A percentile compares a stretch with the other conserved stretches of the same genome.
These are phyloP conservation scores for Hemiscyllium ocellatum DNA, from an alignment of 2,113 vertebrate species.

Conservation along the genomic window DNA sequence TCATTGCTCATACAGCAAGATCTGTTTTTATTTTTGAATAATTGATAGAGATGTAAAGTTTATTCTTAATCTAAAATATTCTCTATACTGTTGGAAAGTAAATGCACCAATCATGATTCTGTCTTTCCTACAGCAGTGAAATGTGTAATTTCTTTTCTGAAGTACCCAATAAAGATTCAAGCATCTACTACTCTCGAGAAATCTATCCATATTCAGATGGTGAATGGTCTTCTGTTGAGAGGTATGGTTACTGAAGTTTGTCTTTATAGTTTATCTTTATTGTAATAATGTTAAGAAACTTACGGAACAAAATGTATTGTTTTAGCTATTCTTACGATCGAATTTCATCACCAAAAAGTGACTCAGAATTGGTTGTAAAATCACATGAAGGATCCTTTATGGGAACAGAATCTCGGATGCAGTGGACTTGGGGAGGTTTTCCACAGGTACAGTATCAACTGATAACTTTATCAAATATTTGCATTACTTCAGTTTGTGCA, in stretches of 20 bases:
- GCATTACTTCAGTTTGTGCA: not conserved
- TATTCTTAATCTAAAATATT: not conserved
- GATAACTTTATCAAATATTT: not conserved
- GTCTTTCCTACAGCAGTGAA: conserved; percentile 48
- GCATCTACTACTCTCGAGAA: conserved; percentile 44
- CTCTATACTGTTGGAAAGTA: not conserved
- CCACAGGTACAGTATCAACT: conserved; percentile 62
- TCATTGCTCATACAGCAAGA: no score
- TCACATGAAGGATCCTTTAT: conserved; percentile 48
- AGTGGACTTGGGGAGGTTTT: conserved; percentile 87
- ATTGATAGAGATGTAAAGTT: not conserved
- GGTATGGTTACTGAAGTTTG: conserved; percentile 49
- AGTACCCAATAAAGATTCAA: conserved; percentile 48
- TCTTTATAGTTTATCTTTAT: not conserved
- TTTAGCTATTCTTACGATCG: conserved; percentile 52
- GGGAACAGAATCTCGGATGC: conserved; percentile 61
- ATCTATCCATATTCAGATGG: conserved; percentile 66
- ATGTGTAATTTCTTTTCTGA: conserved; percentile 60
- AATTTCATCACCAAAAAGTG: conserved; percentile 70
- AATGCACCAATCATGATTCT: not conserved
- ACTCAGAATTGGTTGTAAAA: conserved; percentile 79
- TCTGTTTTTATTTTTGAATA: no score
- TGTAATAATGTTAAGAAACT: not conserved
- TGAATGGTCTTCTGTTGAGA: conserved; percentile 55
- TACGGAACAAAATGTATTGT: conserved; percentile 10